These are phyloP conservation scores for Lepidostoma basale DNA, from an alignment of 1,140 invertebrate species.

Conservation along the genomic window DNA sequence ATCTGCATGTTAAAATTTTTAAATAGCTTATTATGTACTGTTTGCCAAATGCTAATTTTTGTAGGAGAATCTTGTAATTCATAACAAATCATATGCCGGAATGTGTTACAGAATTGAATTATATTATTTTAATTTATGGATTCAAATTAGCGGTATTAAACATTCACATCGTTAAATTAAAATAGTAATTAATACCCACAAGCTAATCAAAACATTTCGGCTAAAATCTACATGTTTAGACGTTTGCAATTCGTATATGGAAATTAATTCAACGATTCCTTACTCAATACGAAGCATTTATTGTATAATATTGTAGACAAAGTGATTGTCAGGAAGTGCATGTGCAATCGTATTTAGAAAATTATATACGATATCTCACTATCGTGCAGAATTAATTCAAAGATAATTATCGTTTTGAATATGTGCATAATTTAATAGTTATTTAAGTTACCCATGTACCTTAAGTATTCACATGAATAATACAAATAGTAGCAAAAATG, in stretches of 20 bases:
- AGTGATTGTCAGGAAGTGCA: conserved; percentile 9
- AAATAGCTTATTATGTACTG: too few relatives aligned
- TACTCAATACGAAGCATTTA: neutral
- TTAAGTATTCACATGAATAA: too few relatives aligned
- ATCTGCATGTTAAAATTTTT: too few relatives aligned
- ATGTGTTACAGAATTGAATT: neutral
- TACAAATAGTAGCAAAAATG: too few relatives aligned
- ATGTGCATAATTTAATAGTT: too few relatives aligned
- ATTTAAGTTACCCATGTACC: too few relatives aligned
- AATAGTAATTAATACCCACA: neutral
- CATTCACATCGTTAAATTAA: conserved; percentile 11
- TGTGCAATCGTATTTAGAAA: neutral
- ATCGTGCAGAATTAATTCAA: too few relatives aligned
- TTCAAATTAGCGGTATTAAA: conserved; percentile 8
- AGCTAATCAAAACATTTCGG: neutral
- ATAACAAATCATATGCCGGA: neutral
- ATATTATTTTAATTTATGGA: neutral
- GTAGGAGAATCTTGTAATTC: too few relatives aligned
- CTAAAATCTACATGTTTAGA: neutral
- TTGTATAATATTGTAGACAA: neutral
- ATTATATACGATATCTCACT: too few relatives aligned
- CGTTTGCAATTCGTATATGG: neutral
- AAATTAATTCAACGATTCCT: neutral
- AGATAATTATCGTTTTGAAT: too few relatives aligned
- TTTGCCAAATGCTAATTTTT: too few relatives aligned